phyloP scores from a whole-genome alignment of 1,140 invertebrate genomes.

The Lithobius niger region DNA sequence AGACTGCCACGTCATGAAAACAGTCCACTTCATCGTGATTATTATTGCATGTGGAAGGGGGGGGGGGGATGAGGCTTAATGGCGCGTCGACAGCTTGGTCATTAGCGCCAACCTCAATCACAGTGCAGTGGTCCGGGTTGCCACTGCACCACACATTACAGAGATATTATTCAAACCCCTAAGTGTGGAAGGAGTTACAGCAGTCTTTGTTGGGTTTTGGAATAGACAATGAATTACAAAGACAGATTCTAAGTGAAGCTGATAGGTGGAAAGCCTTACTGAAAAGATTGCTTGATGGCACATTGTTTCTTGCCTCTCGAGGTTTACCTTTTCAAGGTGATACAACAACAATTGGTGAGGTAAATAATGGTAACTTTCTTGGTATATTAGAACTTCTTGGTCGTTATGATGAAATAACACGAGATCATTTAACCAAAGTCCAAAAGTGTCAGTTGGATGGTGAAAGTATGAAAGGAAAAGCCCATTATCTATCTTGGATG shows the following conservation, averaged over 20 bases:
- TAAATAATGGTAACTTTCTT: background rate
- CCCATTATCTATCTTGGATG: background rate
- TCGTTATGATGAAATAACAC: background rate
- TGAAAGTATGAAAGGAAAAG: background rate
- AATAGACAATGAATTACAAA: background rate
- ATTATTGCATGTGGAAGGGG: too few species aligned
- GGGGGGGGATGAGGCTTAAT: too few species aligned
- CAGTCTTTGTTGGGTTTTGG: background rate
- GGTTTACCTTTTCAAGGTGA: background rate
- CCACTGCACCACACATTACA: too few species aligned
- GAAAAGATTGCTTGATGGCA: background rate
- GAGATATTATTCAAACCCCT: too few species aligned
- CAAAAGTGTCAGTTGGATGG: background rate
- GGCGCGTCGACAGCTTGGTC: too few species aligned
- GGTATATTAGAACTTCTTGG: background rate
- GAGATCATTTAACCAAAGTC: background rate
- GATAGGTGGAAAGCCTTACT: background rate
- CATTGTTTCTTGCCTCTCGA: background rate
- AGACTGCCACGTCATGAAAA: too few species aligned
- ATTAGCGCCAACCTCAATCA: too few species aligned
- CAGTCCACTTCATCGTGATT: too few species aligned
- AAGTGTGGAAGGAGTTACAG: background rate
- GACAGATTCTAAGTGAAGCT: background rate
- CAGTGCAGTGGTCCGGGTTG: too few species aligned
- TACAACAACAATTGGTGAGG: background rate